A percentile compares a stretch with the other conserved stretches of the same genome.
Conservation (phyloP, 2,797 vertebrate genomes). For the Lepilemur ruficaudatus region DNA sequence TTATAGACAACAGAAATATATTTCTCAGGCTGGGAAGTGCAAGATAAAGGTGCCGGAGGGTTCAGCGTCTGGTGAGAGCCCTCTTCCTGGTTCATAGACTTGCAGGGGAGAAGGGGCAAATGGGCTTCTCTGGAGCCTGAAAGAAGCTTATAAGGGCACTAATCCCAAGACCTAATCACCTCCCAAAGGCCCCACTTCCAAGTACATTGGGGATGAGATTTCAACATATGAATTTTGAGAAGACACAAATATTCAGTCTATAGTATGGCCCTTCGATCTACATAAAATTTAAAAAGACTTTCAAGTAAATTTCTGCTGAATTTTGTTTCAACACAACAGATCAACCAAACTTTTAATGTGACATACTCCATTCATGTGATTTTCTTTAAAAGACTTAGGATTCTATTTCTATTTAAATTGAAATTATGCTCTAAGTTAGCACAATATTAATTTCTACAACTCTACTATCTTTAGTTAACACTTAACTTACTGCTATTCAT, state of each 20-base stretch:
- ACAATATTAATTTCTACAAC: constrained; percentile 30
- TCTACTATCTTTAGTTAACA: constrained; percentile 40
- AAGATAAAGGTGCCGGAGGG: not conserved
- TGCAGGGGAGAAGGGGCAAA: not conserved
- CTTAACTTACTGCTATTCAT: constrained; percentile 35
- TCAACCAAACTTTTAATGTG: constrained; percentile 12
- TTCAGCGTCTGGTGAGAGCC: not conserved
- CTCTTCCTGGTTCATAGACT: not conserved
- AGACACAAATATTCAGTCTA: not conserved
- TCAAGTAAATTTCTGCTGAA: constrained; percentile 28
- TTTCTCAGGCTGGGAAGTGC: not conserved
- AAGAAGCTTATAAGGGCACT: not conserved
- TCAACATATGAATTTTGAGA: not conserved
- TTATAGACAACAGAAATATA: not conserved
- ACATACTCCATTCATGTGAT: not conserved
- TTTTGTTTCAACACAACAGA: constrained; percentile 13
- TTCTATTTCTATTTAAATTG: constrained; percentile 24
- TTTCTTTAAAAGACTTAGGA: not conserved
- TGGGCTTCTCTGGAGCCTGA: not conserved
- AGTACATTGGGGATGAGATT: not conserved
- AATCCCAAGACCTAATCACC: not conserved
- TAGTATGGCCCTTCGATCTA: not conserved
- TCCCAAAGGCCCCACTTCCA: not conserved
- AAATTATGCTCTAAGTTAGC: constrained; percentile 10
- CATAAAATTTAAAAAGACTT: not conserved